Evolutionary conservation across 2,797 vertebrate species (phyloP).

Genomic region (Rhadinocentrus ornatus): DNA sequence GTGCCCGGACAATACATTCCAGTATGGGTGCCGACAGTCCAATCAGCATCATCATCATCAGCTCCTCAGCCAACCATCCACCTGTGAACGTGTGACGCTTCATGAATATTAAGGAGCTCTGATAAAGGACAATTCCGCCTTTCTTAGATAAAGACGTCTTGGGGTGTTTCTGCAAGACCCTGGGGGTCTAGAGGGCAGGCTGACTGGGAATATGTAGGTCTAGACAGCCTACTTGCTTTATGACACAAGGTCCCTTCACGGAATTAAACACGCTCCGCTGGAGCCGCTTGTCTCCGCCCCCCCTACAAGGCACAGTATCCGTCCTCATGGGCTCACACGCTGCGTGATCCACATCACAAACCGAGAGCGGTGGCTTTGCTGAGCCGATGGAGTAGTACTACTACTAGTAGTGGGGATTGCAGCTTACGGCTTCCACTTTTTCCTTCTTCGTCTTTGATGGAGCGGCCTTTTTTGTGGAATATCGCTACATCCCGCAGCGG

Average conservation of each 20-base stretch:
- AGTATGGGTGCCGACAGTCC: not conserved
- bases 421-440: slow-evolving; percentile 23
- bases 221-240: slow-evolving; percentile 36
- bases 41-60: slow-evolving; percentile 5
- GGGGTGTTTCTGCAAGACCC: slow-evolving; percentile 1
- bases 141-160: not conserved
- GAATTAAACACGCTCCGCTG: slow-evolving; percentile 62
- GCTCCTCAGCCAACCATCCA: slow-evolving; percentile 25
- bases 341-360: slow-evolving; percentile 74
- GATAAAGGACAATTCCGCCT: not conserved
- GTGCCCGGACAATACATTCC: not conserved
- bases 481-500: slow-evolving; percentile 68
- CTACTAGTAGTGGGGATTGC: slow-evolving; percentile 48
- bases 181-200: slow-evolving; percentile 10
- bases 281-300: slow-evolving; percentile 75
- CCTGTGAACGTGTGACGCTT: slow-evolving; percentile 16
- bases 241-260: slow-evolving; percentile 59
- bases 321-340: slow-evolving; percentile 67
- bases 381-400: slow-evolving; percentile 71
- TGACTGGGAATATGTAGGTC: slow-evolving; percentile 14
- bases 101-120: slow-evolving; percentile 18
- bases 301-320: slow-evolving; percentile 67
- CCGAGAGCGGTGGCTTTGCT: slow-evolving; percentile 40
- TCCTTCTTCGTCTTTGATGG: slow-evolving; percentile 63
- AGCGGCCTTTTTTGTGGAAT: slow-evolving; percentile 66